Evolutionary conservation across 2,888 invertebrate genomes (phyloP).

Genomic region (Hipparchia semele): DNA sequence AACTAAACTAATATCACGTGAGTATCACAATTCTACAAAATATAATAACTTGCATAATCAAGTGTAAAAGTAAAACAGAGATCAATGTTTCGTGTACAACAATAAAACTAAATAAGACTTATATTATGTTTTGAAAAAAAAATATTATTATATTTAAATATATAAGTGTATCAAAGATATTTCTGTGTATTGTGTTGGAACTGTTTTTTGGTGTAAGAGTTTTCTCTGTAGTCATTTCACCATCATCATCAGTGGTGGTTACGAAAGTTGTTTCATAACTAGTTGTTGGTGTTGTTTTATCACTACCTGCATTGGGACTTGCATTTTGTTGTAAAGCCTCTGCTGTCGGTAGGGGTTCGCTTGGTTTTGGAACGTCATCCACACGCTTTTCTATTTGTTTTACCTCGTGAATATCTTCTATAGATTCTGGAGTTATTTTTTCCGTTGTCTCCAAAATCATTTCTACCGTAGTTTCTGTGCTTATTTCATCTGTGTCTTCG

Average conservation of each 20-base stretch:
- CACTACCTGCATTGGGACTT: slow-evolving; percentile 46
- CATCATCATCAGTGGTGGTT: slow-evolving; percentile 30
- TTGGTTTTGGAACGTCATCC: slow-evolving; percentile 44
- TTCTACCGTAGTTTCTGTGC: slow-evolving; percentile 19
- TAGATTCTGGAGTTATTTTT: slow-evolving; percentile 19
- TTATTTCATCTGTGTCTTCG: slow-evolving; percentile 17
- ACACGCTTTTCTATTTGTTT: slow-evolving; percentile 26
- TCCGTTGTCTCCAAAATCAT: slow-evolving; percentile 14
- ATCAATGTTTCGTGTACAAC: slow-evolving; percentile 33
- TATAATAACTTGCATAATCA: slow-evolving; percentile 28
- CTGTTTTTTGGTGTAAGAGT: slow-evolving; percentile 26
- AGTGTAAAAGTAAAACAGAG: slow-evolving; percentile 33
- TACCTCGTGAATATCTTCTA: slow-evolving; percentile 14
- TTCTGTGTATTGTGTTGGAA: slow-evolving; percentile 11
- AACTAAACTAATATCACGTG: slow-evolving; percentile 37
- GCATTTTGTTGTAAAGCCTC: slow-evolving; percentile 64
- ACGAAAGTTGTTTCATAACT: slow-evolving; percentile 40
- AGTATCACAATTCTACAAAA: slow-evolving; percentile 36
- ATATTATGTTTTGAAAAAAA: slow-evolving; percentile 2
- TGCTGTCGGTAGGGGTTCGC: slow-evolving; percentile 58
- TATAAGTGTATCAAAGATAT: not conserved
- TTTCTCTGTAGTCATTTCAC: slow-evolving; percentile 30
- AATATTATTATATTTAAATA: slow-evolving; percentile 9
- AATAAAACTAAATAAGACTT: slow-evolving; percentile 11
- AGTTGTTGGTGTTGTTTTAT: slow-evolving; percentile 49